Evolutionary conservation across 2,888 invertebrate species (phyloP).

Genomic region (Dicyrtomina minuta): DNA sequence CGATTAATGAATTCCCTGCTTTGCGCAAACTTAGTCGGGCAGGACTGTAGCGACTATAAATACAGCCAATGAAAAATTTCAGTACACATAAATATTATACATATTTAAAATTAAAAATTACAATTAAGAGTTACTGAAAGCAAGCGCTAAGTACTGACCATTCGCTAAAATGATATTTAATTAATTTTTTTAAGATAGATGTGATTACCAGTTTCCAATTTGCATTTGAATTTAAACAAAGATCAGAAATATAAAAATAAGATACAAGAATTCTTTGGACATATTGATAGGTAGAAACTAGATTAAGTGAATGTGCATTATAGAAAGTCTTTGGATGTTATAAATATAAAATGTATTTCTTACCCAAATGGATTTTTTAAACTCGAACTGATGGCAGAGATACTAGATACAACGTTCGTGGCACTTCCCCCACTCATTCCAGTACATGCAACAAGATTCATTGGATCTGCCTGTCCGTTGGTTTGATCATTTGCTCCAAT

Average conservation of each 20-base stretch:
- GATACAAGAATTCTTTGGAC: too few species aligned
- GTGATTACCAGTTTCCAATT: too few species aligned
- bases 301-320: too few species aligned
- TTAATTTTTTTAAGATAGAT: too few species aligned
- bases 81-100: neutral
- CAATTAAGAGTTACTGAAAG: neutral
- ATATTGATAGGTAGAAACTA: too few species aligned
- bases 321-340: too few species aligned
- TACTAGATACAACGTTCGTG: slow-evolving; percentile 52
- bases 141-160: too few species aligned
- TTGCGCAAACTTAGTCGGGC: slow-evolving; percentile 79
- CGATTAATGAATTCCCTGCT: slow-evolving; percentile 59
- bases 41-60: slow-evolving; percentile 79
- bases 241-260: too few species aligned
- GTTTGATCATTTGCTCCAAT: slow-evolving; percentile 18
- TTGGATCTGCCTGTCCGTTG: slow-evolving; percentile 21
- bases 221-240: too few species aligned
- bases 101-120: neutral
- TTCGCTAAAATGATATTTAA: neutral
- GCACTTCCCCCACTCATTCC: slow-evolving; percentile 42
- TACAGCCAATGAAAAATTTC: slow-evolving; percentile 52
- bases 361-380: slow-evolving; percentile 84
- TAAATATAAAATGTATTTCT: slow-evolving; percentile 53
- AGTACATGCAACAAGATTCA: slow-evolving; percentile 24
- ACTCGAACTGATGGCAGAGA: slow-evolving; percentile 77